A percentile compares a stretch with the other conserved stretches of the same genome.
Evolutionary conservation across 2,888 invertebrate genomes (phyloP).

Genomic region (Bhutanitis thaidina): DNA sequence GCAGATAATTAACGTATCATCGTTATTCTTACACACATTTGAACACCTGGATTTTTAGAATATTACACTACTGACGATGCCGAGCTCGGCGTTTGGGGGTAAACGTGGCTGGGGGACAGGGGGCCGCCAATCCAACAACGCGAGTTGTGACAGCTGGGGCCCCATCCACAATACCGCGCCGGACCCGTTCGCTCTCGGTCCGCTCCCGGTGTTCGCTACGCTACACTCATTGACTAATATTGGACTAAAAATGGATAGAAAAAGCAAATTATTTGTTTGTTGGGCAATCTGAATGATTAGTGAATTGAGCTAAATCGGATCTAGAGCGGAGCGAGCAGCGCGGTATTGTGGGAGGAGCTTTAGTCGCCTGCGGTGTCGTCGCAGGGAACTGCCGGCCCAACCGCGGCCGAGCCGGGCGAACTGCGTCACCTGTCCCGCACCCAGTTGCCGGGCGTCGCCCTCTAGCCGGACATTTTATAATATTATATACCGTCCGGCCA

Average conservation of each 20-base stretch:
- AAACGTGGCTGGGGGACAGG: conserved; percentile 52
- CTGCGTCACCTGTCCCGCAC: conserved; percentile 28
- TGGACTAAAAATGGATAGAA: background rate
- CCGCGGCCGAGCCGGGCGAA: conserved; percentile 36
- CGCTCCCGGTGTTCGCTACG: background rate
- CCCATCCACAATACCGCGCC: conserved; percentile 49
- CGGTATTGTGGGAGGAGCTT: background rate
- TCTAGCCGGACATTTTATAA: conserved; percentile 21
- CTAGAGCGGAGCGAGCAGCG: background rate
- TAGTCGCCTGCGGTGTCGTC: conserved; percentile 29
- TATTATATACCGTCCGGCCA: conserved; percentile 12
- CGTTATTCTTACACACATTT: conserved; percentile 61
- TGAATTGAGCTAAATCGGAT: background rate
- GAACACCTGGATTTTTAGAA: conserved; percentile 45
- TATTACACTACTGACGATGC: conserved; percentile 18
- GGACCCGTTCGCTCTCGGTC: background rate
- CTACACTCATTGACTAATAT: background rate
- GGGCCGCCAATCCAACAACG: conserved; percentile 80
- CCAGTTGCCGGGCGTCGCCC: conserved; percentile 37
- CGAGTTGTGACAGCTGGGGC: conserved; percentile 63
- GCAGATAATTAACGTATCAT: conserved; percentile 59
- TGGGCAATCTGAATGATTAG: background rate
- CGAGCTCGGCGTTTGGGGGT: conserved; percentile 15
- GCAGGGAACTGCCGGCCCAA: conserved; percentile 82
- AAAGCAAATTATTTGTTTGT: no score